A percentile compares a stretch with the other conserved stretches of the same genome.
Conservation (phyloP, 2,797 vertebrate species). For the Sebastolobus alascanus region DNA sequence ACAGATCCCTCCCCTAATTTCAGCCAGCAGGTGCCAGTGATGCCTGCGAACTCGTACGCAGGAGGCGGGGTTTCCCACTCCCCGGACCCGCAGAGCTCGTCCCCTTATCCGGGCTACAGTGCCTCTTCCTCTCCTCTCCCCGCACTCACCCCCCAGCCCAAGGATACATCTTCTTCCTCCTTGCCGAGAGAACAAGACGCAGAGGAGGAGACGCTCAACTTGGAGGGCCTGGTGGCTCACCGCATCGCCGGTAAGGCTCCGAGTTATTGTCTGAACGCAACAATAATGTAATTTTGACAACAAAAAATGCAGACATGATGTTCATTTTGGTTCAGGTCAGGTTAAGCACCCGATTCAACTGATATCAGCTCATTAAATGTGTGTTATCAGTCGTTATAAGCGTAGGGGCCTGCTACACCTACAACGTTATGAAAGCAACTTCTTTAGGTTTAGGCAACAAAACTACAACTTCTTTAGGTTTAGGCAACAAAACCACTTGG, state of each 20-base stretch:
- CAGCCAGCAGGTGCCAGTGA: conserved; percentile 73
- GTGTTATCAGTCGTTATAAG: background rate
- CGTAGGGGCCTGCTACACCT: no score
- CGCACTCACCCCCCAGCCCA: conserved; percentile 75
- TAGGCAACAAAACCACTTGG: no score
- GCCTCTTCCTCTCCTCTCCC: conserved; percentile 85
- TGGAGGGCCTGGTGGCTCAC: conserved; percentile 96
- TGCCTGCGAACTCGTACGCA: conserved; percentile 73
- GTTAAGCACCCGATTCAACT: no score
- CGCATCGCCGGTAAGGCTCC: conserved; percentile 92
- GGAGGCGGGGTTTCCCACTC: conserved; percentile 71
- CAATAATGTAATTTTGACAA: background rate
- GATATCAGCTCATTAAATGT: background rate
- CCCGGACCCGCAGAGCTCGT: conserved; percentile 80
- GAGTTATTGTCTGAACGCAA: background rate
- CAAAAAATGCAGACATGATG: background rate
- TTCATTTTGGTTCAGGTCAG: background rate
- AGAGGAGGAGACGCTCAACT: conserved; percentile 90
- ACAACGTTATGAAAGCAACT: no score
- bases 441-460: no score
- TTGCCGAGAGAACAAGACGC: conserved; percentile 85
- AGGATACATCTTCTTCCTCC: conserved; percentile 81
- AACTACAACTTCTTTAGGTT: no score
- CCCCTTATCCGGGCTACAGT: conserved; percentile 82
- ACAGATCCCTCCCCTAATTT: conserved; percentile 66